Base-by-base conservation (phyloP, 2,113 vertebrate species). In the Dermatemys mawii region DNA sequence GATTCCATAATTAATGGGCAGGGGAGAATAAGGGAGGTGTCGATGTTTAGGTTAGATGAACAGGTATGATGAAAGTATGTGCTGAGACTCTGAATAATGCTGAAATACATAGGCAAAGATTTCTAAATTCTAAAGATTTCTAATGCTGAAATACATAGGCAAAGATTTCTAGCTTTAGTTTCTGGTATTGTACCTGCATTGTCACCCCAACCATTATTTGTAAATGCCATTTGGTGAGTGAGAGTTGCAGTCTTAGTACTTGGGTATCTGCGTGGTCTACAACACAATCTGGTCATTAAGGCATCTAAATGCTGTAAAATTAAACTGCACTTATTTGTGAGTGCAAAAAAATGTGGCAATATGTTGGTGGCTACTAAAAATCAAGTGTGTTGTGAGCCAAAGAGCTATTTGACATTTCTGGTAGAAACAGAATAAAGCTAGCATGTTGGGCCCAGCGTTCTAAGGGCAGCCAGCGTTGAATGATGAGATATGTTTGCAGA, bases 61-160 rank as follows among this genome's bases (percentile, higher is more conserved):
- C 32, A 3, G 0, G 2, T 82, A 38, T 1, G 84, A 19, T 14
- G 41, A 41, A 48, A 53, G 2, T 16, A 1, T 0, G 9, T 10
- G 17, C 16, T 90, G 79, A 11, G 78, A 29, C 73, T 0, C n/a
- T 78, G 29, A 60, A 63, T 35, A 63, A 63, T 32, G 5, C 57
- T 32, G 29, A 60, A 35, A 60, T 32, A 32, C 60, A 17, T 60
- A 46, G 46, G 46, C n/a, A n/a, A n/a, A n/a, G n/a, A n/a, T n/a
- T n/a, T n/a, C n/a, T n/a, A n/a, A n/a, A n/a, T n/a, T n/a, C n/a
- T n/a, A n/a, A n/a, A n/a, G n/a, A n/a, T n/a, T n/a, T n/a, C n/a
- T n/a, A n/a, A n/a, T n/a, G n/a, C n/a, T n/a, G n/a, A n/a, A 48
- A 48, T 48, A 48, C 46, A 48, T 48, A 67, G 35, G 60, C 60